phyloP scores from a whole-genome alignment of 2,113 vertebrate genomes.

The Puffinus mauretanicus region DNA sequence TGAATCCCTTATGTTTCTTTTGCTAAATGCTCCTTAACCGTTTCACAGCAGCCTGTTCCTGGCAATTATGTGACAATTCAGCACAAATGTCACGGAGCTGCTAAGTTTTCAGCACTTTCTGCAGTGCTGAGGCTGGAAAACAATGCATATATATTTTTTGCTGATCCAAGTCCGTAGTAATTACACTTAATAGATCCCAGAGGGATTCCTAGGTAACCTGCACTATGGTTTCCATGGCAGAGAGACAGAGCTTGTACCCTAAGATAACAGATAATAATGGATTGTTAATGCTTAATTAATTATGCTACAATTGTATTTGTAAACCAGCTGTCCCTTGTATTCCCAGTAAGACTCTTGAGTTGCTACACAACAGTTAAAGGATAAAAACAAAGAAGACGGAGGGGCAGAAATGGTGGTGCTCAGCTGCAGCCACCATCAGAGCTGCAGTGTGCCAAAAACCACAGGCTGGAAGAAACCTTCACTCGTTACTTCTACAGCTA shows the following conservation, averaged over 20 bases:
- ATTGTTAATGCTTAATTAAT: constrained; percentile 54
- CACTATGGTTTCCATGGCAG: constrained; percentile 63
- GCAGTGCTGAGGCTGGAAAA: constrained; percentile 53
- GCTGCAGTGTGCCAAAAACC: too few species aligned
- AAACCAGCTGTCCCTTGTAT: constrained; percentile 37
- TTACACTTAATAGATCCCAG: constrained; percentile 60
- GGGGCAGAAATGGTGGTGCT: neutral
- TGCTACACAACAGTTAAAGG: constrained; percentile 11
- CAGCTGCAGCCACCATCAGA: neutral
- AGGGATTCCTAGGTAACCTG: constrained; percentile 61
- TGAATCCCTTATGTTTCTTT: neutral
- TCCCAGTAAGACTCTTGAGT: neutral
- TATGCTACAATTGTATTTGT: constrained; percentile 21
- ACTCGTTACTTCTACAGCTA: neutral
- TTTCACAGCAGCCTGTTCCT: neutral
- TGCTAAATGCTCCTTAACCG: constrained; percentile 25
- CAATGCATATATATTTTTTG: neutral
- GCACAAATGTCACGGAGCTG: neutral
- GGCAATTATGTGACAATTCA: neutral
- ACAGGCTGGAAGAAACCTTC: neutral
- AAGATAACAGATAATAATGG: constrained; percentile 39
- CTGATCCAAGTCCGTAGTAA: constrained; percentile 55
- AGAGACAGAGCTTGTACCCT: constrained; percentile 3
- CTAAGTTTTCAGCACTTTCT: constrained; percentile 40
- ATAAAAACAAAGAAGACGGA: neutral